Evolutionary conservation across 2,797 vertebrate species (phyloP).

Genomic region (Gallinago solitaria): DNA sequence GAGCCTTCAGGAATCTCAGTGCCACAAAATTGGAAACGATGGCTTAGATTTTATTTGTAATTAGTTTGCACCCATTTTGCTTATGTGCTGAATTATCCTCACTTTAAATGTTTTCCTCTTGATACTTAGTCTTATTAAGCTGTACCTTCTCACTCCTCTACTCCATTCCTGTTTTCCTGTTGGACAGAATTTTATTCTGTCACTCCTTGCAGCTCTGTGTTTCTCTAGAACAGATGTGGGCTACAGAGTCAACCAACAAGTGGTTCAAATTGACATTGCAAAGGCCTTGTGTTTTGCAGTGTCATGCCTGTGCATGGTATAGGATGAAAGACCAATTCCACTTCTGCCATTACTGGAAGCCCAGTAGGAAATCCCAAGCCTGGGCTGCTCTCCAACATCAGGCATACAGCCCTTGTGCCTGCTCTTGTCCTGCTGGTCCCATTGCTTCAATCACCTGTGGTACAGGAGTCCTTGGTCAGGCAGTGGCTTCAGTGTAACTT

Average conservation of each 20-base stretch:
- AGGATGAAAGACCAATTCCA: background rate
- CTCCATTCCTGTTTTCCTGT: rapidly evolving
- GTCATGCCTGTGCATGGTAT: rapidly evolving
- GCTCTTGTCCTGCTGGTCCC: background rate
- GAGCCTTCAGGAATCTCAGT: background rate
- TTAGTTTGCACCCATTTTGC: background rate
- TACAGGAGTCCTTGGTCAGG: background rate
- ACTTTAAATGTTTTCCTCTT: background rate
- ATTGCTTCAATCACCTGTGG: background rate
- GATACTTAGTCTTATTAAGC: background rate
- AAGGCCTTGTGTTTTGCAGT: background rate
- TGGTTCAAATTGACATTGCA: background rate
- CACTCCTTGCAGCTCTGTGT: background rate
- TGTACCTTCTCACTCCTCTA: background rate
- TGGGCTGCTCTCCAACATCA: background rate
- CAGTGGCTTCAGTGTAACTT: background rate
- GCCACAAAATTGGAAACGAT: background rate
- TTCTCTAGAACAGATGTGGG: background rate
- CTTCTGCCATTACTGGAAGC: background rate
- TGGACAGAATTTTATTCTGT: background rate
- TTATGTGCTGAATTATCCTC: background rate
- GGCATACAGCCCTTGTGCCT: background rate
- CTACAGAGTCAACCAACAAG: background rate
- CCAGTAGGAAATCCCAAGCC: background rate
- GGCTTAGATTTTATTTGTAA: background rate